Evolutionary conservation across 2,888 invertebrate species (phyloP), one percentile per base, ranked within the genome.

Genomic region (Xylota segnis): DNA sequence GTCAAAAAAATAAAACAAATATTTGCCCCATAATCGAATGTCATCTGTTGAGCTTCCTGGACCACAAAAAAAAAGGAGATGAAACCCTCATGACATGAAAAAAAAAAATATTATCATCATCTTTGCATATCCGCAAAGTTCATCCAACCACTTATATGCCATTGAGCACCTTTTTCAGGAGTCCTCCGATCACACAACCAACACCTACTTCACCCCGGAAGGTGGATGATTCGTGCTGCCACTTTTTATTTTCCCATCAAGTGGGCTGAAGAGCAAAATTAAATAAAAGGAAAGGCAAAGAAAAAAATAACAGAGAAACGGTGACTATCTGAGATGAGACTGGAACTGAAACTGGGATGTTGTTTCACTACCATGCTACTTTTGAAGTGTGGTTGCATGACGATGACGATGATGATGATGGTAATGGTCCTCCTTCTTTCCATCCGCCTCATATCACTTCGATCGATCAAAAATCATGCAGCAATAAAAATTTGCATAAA

Each of bases 401-500:
- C 27, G 56, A 61, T 32, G 61, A 32, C 29, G 66, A 59, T 18
- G 52, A 83, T 75, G 84, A 79, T 70, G 75, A 84, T 47, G 81
- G 71, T 68, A 81, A 81, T 75, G 76, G 86, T 81, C 76, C n/a
- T n/a, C 40, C 40, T 45, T 16, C 70, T 56, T 76, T 58, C 70
- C 59, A 59, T 71, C 82, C 68, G 68, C 61, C 86, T 72, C 76
- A 34, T 82, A 86, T 86, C 86, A 72, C 72, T 76, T 66, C 50
- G 76, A 86, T 86, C 82, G 82, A 86, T 86, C 82, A 86, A 82
- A 86, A 86, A 86, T 76, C 86, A 86, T 86, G 86, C 86, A 82
- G 82, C 82, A 86, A 82, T 86, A 86, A 86, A 86, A 86, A 86
- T 86, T 86, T 86, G 68, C 82, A 86, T 82, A 82, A 86, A 86